Percentiles rank a stretch among this genome's conserved stretches.
These are phyloP conservation scores for Nibea albiflora DNA, from an alignment of 2,113 vertebrate genomes.

Conservation along the genomic window DNA sequence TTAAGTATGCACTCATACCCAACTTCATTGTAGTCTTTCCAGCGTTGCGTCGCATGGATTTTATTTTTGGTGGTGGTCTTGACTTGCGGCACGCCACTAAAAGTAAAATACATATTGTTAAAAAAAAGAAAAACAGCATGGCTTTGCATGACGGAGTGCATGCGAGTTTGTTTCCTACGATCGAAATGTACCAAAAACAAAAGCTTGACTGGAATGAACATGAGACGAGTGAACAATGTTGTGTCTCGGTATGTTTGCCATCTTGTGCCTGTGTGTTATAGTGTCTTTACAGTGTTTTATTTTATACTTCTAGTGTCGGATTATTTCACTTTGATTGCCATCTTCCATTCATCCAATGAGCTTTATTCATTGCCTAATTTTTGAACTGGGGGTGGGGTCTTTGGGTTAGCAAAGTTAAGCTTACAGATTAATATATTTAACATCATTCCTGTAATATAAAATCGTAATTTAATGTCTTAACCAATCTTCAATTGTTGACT, in stretches of 20 bases:
- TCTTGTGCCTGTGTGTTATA: constrained; percentile 51
- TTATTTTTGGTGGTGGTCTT: constrained; percentile 23
- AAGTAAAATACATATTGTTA: constrained; percentile 3
- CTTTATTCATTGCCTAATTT: constrained; percentile 57
- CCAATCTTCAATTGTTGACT: constrained; percentile 46
- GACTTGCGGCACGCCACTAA: constrained; percentile 6
- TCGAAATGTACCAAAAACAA: constrained; percentile 59
- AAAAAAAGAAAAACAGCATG: constrained; percentile 41
- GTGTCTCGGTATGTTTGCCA: constrained; percentile 26
- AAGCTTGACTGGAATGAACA: constrained; percentile 22
- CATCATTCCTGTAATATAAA: constrained; percentile 67
- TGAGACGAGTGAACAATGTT: constrained; percentile 15
- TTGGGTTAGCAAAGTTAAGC: constrained; percentile 21
- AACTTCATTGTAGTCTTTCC: constrained; percentile 11
- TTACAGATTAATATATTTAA: constrained; percentile 77
- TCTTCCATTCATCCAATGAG: constrained; percentile 40
- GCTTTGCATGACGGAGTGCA: constrained; percentile 67
- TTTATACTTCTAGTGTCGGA: constrained; percentile 17
- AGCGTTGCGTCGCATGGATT: constrained; percentile 33
- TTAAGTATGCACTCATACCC: constrained; percentile 32
- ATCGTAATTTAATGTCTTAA: constrained; percentile 72
- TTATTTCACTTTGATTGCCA: constrained; percentile 33
- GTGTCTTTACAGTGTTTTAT: constrained; percentile 17
- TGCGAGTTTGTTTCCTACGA: constrained; percentile 44
- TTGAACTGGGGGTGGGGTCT: constrained; percentile 13